Conservation (phyloP, 2,888 invertebrate species). For the Isoperla grammatica region DNA sequence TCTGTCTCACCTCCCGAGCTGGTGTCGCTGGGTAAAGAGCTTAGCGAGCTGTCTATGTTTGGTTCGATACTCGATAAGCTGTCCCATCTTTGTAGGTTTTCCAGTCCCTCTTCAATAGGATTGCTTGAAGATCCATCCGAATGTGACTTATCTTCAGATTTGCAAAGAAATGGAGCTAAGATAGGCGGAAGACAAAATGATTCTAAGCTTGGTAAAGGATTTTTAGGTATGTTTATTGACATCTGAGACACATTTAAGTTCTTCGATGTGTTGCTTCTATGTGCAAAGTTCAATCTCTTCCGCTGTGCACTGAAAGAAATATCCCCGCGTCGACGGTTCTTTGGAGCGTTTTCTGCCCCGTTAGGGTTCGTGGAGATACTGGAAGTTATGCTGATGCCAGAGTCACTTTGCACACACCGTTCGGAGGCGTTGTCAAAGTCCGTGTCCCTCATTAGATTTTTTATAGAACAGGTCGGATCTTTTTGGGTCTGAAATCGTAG, state of each 20-base stretch:
- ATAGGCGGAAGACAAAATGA: constrained; percentile 63
- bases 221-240: constrained; percentile 48
- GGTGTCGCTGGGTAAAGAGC: constrained; percentile 39
- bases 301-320: constrained; percentile 15
- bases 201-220: constrained; percentile 45
- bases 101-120: background rate
- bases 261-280: constrained; percentile 40
- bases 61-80: constrained; percentile 67
- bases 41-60: constrained; percentile 58
- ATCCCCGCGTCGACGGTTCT: background rate
- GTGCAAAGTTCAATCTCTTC: constrained; percentile 46
- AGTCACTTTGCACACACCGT: constrained; percentile 30
- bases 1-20: constrained; percentile 25
- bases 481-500: constrained; percentile 57
- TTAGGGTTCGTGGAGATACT: constrained; percentile 12
- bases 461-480: constrained; percentile 24
- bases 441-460: constrained; percentile 25
- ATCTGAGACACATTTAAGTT: constrained; percentile 49
- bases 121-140: constrained; percentile 7
- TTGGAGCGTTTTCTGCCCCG: background rate
- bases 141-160: constrained; percentile 38
- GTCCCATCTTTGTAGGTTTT: constrained; percentile 48
- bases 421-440: constrained; percentile 18
- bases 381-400: constrained; percentile 25
- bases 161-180: constrained; percentile 53